phyloP scores from a whole-genome alignment of 1,140 invertebrate genomes.

The Drosophila saltans region DNA sequence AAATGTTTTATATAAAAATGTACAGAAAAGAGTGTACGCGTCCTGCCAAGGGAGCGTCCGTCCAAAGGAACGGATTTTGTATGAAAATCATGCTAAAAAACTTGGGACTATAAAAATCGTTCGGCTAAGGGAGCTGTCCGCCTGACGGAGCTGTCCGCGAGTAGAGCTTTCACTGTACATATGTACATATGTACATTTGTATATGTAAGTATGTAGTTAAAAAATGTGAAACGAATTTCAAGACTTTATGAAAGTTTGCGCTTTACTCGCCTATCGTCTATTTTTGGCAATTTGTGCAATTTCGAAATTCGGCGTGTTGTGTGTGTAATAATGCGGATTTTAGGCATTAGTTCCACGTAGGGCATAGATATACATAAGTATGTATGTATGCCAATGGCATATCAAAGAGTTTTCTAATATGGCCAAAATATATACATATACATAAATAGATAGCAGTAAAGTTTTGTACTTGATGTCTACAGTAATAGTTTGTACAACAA shows the following conservation, averaged over 20 bases:
- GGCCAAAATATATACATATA: neutral
- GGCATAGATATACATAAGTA: slow-evolving; percentile 14
- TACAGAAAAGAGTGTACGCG: too few species aligned
- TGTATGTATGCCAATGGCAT: slow-evolving; percentile 49
- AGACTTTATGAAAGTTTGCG: slow-evolving; percentile 73
- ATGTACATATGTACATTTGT: slow-evolving; percentile 15
- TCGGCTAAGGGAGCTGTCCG: too few species aligned
- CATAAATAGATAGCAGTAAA: slow-evolving; percentile 10
- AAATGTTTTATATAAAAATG: too few species aligned
- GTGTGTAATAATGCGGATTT: slow-evolving; percentile 39
- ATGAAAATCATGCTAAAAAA: too few species aligned
- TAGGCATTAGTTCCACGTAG: slow-evolving; percentile 57
- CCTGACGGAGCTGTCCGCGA: too few species aligned
- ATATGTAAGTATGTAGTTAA: too few species aligned
- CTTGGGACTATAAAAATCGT: too few species aligned
- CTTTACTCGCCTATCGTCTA: slow-evolving; percentile 49
- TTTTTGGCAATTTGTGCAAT: slow-evolving; percentile 61
- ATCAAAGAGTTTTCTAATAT: slow-evolving; percentile 70
- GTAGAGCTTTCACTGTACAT: too few species aligned
- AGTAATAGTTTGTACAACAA: neutral
- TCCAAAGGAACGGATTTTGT: too few species aligned
- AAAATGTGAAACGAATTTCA: slow-evolving; percentile 28
- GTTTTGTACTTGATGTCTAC: neutral
- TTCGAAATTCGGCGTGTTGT: slow-evolving; percentile 58
- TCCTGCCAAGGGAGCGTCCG: too few species aligned